phyloP scores from a whole-genome alignment of 1,140 invertebrate species.

The Mercenaria mercenaria region DNA sequence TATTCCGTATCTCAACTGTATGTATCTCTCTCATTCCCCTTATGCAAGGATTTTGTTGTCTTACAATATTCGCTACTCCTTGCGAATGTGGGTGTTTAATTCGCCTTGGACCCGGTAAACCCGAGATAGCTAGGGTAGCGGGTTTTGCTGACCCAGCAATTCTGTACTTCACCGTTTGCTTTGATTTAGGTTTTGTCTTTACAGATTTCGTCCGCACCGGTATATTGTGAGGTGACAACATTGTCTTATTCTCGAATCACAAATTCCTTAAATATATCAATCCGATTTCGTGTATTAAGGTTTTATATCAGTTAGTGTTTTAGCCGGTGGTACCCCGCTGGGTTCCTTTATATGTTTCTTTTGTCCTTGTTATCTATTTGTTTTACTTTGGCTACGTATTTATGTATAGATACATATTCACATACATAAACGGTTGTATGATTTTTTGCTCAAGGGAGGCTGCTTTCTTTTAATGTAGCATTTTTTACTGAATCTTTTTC shows the following conservation, averaged over 20 bases:
- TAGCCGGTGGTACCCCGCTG: no score
- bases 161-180: neutral
- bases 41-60: neutral
- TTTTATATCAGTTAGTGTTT: no score
- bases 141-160: neutral
- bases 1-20: conserved; percentile 39
- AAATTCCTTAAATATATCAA: no score
- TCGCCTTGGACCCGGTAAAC: neutral
- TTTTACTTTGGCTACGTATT: no score
- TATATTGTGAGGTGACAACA: conserved; percentile 15
- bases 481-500: no score
- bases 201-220: neutral
- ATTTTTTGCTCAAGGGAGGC: no score
- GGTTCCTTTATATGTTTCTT: no score
- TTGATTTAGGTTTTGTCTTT: neutral
- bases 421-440: no score
- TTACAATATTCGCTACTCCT: neutral
- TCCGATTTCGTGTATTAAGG: no score
- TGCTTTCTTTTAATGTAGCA: no score
- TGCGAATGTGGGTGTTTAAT: neutral
- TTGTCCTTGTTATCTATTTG: no score
- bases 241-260: neutral
- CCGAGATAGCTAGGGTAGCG: neutral
- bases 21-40: conserved; percentile 31
- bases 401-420: no score